Evolutionary conservation across 2,797 vertebrate species (phyloP).

Genomic region (Moxostoma hubbsi): DNA sequence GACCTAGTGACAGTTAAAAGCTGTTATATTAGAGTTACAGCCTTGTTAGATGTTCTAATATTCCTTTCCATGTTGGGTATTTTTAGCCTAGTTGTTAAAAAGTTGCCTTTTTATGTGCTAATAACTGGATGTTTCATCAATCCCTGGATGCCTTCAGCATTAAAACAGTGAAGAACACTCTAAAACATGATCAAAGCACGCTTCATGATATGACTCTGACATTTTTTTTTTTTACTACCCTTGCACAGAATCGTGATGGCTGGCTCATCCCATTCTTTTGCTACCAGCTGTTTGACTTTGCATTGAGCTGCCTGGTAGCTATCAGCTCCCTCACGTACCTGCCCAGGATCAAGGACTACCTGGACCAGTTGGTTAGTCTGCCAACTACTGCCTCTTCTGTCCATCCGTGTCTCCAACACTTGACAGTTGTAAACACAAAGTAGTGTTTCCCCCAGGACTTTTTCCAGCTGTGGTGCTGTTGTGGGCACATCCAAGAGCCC

Average conservation of each 20-base stretch:
- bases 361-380: constrained; percentile 92
- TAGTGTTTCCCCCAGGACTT: too few species aligned
- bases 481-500: too few species aligned
- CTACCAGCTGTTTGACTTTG: constrained; percentile 98
- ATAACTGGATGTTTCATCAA: constrained; percentile 13
- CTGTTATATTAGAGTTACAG: neutral
- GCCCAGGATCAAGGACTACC: constrained; percentile 95
- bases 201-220: neutral
- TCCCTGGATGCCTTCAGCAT: constrained; percentile 1
- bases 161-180: neutral
- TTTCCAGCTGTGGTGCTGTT: too few species aligned
- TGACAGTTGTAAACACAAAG: neutral
- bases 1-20: neutral
- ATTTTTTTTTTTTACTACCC: neutral
- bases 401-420: constrained; percentile 6
- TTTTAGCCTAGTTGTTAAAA: neutral
- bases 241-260: constrained; percentile 89
- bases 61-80: neutral
- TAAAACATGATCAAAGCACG: too few species aligned
- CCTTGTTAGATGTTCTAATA: neutral
- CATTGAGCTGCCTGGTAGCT: constrained; percentile 95
- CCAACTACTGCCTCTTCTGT: neutral
- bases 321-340: constrained; percentile 97
- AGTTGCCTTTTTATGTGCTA: neutral
- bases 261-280: constrained; percentile 99